Conservation (phyloP, 2,888 invertebrate species). For the Entomobrya multifasciata region DNA sequence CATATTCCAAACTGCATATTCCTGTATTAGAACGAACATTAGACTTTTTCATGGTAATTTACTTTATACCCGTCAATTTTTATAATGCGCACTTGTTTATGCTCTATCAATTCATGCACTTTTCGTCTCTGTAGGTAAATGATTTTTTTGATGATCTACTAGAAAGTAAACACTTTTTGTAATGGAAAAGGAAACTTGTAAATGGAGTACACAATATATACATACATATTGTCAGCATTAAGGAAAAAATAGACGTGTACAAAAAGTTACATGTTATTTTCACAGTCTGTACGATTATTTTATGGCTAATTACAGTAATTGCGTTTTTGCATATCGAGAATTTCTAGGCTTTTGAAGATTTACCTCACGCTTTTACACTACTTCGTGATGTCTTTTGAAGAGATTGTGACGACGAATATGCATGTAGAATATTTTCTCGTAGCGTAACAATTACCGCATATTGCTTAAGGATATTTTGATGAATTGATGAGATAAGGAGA, state of each 20-base stretch:
- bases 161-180: not conserved
- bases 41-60: constrained; percentile 57
- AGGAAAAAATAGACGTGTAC: not conserved
- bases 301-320: constrained; percentile 72
- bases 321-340: constrained; percentile 64
- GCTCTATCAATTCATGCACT: not conserved
- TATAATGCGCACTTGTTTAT: constrained; percentile 38
- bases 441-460: no score
- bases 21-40: constrained; percentile 68
- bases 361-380: constrained; percentile 71
- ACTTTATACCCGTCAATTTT: constrained; percentile 34
- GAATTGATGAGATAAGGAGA: not conserved
- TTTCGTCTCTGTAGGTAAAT: constrained; percentile 71
- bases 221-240: not conserved
- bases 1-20: no score
- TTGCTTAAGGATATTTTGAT: not conserved
- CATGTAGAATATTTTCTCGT: not conserved
- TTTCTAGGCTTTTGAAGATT: constrained; percentile 55
- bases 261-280: not conserved
- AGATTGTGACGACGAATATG: not conserved
- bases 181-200: constrained; percentile 23
- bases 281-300: constrained; percentile 54
- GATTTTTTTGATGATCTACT: constrained; percentile 54
- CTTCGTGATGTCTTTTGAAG: constrained; percentile 55
- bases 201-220: not conserved